Evolutionary conservation across 2,888 invertebrate genomes (phyloP).

Genomic region (Galerucella pusilla): DNA sequence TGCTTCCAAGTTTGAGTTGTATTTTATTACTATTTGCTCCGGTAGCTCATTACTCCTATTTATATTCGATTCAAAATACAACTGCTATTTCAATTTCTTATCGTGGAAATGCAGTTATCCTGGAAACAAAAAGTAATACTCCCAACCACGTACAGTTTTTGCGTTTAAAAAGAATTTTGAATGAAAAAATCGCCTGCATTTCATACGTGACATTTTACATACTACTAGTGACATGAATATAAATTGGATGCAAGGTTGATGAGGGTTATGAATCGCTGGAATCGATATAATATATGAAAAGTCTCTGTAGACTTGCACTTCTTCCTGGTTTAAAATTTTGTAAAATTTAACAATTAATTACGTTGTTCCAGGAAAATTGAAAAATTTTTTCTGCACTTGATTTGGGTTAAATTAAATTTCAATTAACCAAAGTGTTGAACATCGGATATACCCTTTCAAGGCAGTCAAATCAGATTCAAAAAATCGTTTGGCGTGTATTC

Average conservation of each 20-base stretch:
- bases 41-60: too few species aligned
- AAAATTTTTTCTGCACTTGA: neutral
- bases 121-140: neutral
- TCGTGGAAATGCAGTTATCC: neutral
- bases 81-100: neutral
- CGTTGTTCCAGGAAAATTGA: neutral
- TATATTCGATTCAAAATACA: too few species aligned
- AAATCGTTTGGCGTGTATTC: too few species aligned
- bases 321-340: neutral
- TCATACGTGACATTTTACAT: constrained; percentile 13
- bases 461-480: too few species aligned
- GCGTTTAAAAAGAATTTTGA: neutral
- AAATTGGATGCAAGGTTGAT: constrained; percentile 9
- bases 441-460: too few species aligned
- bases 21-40: too few species aligned
- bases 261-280: constrained; percentile 13
- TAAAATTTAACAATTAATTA: neutral
- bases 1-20: too few species aligned
- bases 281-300: constrained; percentile 8
- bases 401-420: too few species aligned
- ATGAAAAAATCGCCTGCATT: constrained; percentile 10
- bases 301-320: neutral
- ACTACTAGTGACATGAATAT: constrained; percentile 13
- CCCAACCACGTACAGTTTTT: neutral
- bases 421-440: too few species aligned